These are phyloP conservation scores for Elaphurus davidianus DNA, from an alignment of 2,113 vertebrate species.

Conservation along the genomic window DNA sequence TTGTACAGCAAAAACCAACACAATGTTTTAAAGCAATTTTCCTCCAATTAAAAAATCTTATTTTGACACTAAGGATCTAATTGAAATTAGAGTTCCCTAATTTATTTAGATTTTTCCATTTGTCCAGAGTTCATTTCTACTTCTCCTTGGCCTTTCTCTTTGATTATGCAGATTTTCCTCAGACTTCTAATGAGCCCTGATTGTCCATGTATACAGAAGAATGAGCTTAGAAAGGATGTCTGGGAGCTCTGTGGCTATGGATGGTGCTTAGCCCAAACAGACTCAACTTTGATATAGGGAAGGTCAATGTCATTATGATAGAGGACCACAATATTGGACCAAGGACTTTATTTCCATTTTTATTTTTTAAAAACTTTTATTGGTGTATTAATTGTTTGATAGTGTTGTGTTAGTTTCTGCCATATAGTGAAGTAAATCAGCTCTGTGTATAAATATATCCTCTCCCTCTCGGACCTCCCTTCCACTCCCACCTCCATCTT, in stretches of 20 bases:
- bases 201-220: not conserved
- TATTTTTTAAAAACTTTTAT: not conserved
- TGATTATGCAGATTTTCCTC: not conserved
- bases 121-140: not conserved
- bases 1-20: not conserved
- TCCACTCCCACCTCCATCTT: not conserved
- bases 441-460: not conserved
- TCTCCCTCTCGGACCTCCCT: not conserved
- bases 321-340: not conserved
- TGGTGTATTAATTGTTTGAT: not conserved
- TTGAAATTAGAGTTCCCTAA: not conserved
- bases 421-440: not conserved
- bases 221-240: not conserved
- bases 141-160: not conserved
- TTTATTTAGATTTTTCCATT: not conserved
- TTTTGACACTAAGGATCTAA: not conserved
- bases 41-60: not conserved
- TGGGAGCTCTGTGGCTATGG: not conserved
- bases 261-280: not conserved
- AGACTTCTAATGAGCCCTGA: not conserved
- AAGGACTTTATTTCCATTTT: not conserved
- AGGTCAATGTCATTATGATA: not conserved
- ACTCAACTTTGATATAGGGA: not conserved
- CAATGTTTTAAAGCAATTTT: not conserved
- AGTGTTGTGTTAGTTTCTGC: not conserved